Base-by-base conservation (phyloP, 2,888 invertebrate species). In the Volucella bombylans region DNA sequence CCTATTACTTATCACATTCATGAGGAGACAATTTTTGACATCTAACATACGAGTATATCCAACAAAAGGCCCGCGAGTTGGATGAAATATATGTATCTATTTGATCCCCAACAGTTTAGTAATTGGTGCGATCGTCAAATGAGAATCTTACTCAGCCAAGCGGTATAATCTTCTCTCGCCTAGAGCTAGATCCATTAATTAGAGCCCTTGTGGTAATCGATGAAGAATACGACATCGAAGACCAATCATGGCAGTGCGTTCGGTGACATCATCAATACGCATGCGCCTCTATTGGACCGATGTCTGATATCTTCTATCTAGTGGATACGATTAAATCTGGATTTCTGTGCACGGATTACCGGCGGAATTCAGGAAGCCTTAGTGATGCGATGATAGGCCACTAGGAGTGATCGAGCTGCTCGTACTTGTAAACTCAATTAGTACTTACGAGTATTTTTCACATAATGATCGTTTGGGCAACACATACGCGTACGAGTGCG, bases 361-460 rank as follows among this genome's bases (percentile, higher is more conserved):
- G 76, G 50, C 49, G 85, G 85, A 85, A 85, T 85, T 85, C 81
- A 68, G 85, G 76, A 83, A 83, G 79, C 61, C 45, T 55, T 64
- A 54, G 71, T 76, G 76, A 69, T 67, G 77, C 45, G 64, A 79
- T 69, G 80, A 85, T 77, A 85, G 76, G 71, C 59, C 18, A 65
- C 62, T 52, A 43, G 12, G 23, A 31, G 31, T 31, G 31, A 31
- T 31, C 59, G 12, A 50, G n/a, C 52, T 65, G 43, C 15, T 23
- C n/a, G 67, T 45, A 61, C 79, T 79, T 69, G 54, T 76, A 82
- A 59, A 62, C 77, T 82, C 82, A 82, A 82, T 82, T 82, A 82
- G 77, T 77, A 81, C 81, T 85, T 85, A 72, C 31, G 31, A 31
- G 31, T 31, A 31, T 31, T 67, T 80, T 80, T 59, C 72, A 67